Percentiles rank a stretch among this genome's conserved stretches.
These are phyloP conservation scores for Pseudomyrmex dendroicus DNA, from an alignment of 1,140 invertebrate genomes.

Conservation along the genomic window DNA sequence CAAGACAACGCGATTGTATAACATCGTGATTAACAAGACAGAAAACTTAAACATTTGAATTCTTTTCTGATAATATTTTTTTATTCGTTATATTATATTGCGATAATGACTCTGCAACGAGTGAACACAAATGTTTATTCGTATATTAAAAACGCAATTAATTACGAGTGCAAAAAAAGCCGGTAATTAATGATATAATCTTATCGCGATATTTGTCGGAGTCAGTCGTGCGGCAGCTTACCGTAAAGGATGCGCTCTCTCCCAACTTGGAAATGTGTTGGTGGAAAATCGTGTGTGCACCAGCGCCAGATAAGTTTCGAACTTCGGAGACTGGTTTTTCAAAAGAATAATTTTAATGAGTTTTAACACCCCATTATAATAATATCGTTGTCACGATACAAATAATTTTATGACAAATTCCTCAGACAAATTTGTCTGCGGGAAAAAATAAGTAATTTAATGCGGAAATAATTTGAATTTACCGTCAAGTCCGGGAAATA, in stretches of 20 bases:
- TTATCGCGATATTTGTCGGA: background rate
- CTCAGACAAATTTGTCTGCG: background rate
- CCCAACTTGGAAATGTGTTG: slow-evolving; percentile 99
- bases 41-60: too few relatives aligned
- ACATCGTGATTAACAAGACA: too few relatives aligned
- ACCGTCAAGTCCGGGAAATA: slow-evolving; percentile 90
- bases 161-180: background rate
- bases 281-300: slow-evolving; percentile 99
- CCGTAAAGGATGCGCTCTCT: slow-evolving; percentile 99
- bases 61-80: too few relatives aligned
- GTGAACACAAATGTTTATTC: slow-evolving; percentile 10
- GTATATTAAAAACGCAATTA: background rate
- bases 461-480: slow-evolving; percentile 52
- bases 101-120: too few relatives aligned
- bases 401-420: background rate
- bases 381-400: background rate
- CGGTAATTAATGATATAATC: background rate
- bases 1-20: too few relatives aligned
- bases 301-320: slow-evolving; percentile 97
- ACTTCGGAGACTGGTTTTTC: slow-evolving; percentile 88
- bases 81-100: too few relatives aligned
- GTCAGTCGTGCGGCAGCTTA: slow-evolving; percentile 80
- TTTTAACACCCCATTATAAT: background rate
- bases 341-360: slow-evolving; percentile 37
- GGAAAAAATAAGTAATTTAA: background rate